A percentile compares a stretch with the other conserved stretches of the same genome.
Evolutionary conservation across 1,140 invertebrate genomes (phyloP).

Genomic region (Brachionus manjavacas): DNA sequence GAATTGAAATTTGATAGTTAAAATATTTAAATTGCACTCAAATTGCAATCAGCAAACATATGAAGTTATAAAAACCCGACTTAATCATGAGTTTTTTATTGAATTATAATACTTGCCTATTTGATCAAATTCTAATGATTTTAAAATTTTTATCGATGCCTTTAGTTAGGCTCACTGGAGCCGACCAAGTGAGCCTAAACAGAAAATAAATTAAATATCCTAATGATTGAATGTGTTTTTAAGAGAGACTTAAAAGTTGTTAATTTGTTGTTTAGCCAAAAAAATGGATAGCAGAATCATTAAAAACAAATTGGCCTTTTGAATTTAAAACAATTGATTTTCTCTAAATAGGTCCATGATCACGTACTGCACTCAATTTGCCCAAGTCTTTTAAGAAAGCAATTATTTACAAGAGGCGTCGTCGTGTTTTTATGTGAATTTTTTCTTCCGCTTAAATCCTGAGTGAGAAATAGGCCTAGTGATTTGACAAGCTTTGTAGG

Average conservation of each 20-base stretch:
- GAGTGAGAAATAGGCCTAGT: background rate
- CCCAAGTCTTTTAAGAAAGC: background rate
- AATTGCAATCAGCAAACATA: constrained; percentile 10
- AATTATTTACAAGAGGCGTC: constrained; percentile 3
- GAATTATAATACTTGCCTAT: background rate
- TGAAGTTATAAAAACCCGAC: background rate
- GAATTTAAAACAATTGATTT: constrained; percentile 13
- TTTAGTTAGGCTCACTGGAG: background rate
- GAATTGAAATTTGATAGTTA: constrained; percentile 17
- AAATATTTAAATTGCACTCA: constrained; percentile 17
- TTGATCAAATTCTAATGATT: background rate
- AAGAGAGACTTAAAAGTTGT: background rate
- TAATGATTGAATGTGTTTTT: background rate
- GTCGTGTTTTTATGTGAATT: background rate
- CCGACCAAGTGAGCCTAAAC: background rate
- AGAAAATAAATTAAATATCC: background rate
- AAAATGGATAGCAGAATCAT: constrained; percentile 26
- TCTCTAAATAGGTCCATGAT: background rate
- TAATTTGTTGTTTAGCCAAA: background rate
- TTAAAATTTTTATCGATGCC: background rate
- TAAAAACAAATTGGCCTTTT: constrained; percentile 30
- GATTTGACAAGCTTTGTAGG: background rate
- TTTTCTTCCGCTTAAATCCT: background rate
- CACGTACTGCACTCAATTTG: background rate
- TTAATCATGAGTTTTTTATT: background rate